These are phyloP conservation scores for Bedellia somnulentella DNA, from an alignment of 2,888 invertebrate genomes.

Conservation along the genomic window DNA sequence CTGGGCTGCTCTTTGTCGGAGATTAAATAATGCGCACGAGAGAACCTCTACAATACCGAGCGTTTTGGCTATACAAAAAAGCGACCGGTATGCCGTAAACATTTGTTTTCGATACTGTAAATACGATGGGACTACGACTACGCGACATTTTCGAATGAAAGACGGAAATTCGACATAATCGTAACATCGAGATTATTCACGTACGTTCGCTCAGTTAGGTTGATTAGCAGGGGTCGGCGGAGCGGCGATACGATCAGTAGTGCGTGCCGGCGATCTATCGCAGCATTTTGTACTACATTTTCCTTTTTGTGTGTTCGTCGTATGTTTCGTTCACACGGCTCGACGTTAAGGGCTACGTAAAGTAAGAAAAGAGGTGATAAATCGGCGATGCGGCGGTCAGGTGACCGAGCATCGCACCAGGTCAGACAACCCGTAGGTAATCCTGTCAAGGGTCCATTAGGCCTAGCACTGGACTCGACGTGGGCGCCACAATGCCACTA, in stretches of 20 bases:
- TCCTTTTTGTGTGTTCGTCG: background rate
- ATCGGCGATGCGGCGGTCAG: slow-evolving; percentile 9
- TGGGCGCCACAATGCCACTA: slow-evolving; percentile 50
- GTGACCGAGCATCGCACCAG: slow-evolving; percentile 13
- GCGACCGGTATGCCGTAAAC: background rate
- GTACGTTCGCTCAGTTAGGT: too few species aligned
- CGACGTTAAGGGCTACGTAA: background rate
- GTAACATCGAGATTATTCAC: background rate
- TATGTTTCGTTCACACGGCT: slow-evolving; percentile 32
- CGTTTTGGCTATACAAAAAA: background rate
- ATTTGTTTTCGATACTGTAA: too few species aligned
- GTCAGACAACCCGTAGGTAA: slow-evolving; percentile 30
- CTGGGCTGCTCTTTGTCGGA: slow-evolving; percentile 29
- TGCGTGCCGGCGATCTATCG: slow-evolving; percentile 40
- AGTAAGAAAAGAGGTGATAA: slow-evolving; percentile 3
- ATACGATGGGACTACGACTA: too few species aligned
- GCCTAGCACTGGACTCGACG: slow-evolving; percentile 21
- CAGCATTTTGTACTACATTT: slow-evolving; percentile 8
- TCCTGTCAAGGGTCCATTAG: slow-evolving; percentile 37
- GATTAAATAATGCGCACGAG: slow-evolving; percentile 45
- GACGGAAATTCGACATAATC: slow-evolving; percentile 1
- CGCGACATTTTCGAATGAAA: too few species aligned
- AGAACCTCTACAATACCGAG: slow-evolving; percentile 41
- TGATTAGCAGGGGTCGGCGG: slow-evolving; percentile 24
- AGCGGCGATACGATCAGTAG: slow-evolving; percentile 33